Conservation (phyloP, 2,888 invertebrate genomes). For the Patella depressa region DNA sequence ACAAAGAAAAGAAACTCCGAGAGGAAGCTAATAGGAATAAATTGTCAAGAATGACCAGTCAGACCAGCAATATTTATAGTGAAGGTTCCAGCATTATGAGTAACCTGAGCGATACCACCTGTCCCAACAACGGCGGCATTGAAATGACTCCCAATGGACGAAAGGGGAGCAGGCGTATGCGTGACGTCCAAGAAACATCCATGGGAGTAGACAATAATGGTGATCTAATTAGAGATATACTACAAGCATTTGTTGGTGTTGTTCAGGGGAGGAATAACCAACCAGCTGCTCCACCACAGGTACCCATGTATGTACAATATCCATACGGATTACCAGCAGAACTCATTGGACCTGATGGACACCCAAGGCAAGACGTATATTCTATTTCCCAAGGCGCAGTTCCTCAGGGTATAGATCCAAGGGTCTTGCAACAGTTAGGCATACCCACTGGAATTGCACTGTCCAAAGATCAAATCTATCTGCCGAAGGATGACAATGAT, state of each 20-base stretch:
- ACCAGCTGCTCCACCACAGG: not conserved
- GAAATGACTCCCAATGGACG: not conserved
- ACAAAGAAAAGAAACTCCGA: conserved; percentile 21
- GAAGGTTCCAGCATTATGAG: conserved; percentile 40
- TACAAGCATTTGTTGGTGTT: conserved; percentile 51
- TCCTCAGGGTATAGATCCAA: conserved; percentile 12
- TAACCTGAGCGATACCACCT: conserved; percentile 43
- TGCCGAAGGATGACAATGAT: not conserved
- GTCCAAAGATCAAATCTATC: not conserved
- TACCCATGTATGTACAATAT: not conserved
- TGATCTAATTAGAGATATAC: conserved; percentile 50
- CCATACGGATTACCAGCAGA: not conserved
- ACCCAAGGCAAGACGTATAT: conserved; percentile 14
- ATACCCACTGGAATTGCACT: not conserved
- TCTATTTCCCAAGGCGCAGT: conserved; percentile 15
- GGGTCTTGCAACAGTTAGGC: not conserved
- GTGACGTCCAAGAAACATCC: conserved; percentile 15
- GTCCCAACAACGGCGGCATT: conserved; percentile 10
- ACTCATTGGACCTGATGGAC: not conserved
- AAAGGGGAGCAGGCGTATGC: conserved; percentile 35
- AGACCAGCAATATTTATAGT: conserved; percentile 45
- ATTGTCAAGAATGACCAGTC: conserved; percentile 39
- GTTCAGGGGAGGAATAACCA: conserved; percentile 21
- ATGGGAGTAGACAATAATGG: conserved; percentile 34
- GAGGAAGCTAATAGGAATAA: conserved; percentile 31